These are phyloP conservation scores for Myotis brandtii DNA, from an alignment of 2,113 vertebrate genomes.

Conservation along the genomic window DNA sequence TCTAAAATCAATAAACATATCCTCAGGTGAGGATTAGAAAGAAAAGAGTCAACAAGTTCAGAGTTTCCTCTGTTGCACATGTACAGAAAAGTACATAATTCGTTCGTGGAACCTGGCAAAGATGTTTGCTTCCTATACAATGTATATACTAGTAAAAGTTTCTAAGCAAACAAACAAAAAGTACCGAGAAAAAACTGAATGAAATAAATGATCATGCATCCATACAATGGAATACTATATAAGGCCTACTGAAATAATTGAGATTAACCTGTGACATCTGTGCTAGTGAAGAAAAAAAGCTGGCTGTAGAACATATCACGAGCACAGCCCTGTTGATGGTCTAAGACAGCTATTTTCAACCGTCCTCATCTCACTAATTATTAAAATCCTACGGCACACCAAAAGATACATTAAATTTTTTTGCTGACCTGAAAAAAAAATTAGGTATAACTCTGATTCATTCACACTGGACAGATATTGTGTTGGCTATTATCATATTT, in stretches of 20 bases:
- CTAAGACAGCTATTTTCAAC: background rate
- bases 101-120: background rate
- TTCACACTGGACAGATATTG: too few species aligned
- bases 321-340: background rate
- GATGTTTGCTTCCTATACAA: background rate
- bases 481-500: too few species aligned
- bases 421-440: too few species aligned
- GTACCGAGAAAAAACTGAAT: background rate
- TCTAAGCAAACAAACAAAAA: slow-evolving; percentile 2
- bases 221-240: background rate
- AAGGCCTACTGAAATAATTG: background rate
- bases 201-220: background rate
- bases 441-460: too few species aligned
- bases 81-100: background rate
- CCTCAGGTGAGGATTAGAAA: too few species aligned
- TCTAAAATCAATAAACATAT: too few species aligned
- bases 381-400: too few species aligned
- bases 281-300: background rate
- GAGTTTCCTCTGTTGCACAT: background rate
- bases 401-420: too few species aligned
- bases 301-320: background rate
- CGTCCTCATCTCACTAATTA: too few species aligned
- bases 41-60: background rate
- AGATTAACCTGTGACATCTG: background rate
- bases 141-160: background rate